A percentile compares a stretch with the other conserved stretches of the same genome.
Evolutionary conservation across 2,888 invertebrate species (phyloP).

Genomic region (Cantharis rufa): DNA sequence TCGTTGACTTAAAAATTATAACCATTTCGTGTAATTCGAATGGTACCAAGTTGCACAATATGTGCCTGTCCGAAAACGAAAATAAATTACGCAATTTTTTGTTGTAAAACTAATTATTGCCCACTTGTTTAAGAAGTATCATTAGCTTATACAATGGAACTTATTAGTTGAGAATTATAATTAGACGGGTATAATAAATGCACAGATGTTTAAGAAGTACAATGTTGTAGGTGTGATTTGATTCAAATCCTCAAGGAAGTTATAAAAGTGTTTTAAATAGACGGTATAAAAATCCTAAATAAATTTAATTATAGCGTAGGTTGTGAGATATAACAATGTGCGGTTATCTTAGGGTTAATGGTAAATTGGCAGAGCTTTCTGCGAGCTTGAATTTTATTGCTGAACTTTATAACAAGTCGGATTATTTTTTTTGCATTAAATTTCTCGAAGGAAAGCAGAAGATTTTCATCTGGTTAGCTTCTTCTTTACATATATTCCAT

Average conservation of each 20-base stretch:
- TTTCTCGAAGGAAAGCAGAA: neutral
- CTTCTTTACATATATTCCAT: neutral
- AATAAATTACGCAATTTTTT: neutral
- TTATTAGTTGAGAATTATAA: neutral
- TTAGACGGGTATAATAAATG: neutral
- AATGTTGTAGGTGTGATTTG: neutral
- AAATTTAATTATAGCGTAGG: neutral
- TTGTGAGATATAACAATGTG: neutral
- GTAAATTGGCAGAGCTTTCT: neutral
- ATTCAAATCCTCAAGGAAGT: conserved; percentile 1
- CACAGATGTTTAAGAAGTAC: neutral
- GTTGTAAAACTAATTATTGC: neutral
- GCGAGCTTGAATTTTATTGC: neutral
- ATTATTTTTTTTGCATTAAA: neutral
- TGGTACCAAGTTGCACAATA: neutral
- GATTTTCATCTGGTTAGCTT: neutral
- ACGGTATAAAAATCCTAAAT: neutral
- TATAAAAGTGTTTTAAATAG: conserved; percentile 2
- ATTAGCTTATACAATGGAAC: neutral
- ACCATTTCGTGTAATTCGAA: neutral
- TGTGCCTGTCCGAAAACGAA: neutral
- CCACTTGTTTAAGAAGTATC: neutral
- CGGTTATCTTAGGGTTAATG: neutral
- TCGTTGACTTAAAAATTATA: too few relatives aligned
- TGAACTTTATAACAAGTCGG: neutral